Evolutionary conservation across 2,888 invertebrate genomes (phyloP).

Genomic region (Prostheceraeus crozeri): DNA sequence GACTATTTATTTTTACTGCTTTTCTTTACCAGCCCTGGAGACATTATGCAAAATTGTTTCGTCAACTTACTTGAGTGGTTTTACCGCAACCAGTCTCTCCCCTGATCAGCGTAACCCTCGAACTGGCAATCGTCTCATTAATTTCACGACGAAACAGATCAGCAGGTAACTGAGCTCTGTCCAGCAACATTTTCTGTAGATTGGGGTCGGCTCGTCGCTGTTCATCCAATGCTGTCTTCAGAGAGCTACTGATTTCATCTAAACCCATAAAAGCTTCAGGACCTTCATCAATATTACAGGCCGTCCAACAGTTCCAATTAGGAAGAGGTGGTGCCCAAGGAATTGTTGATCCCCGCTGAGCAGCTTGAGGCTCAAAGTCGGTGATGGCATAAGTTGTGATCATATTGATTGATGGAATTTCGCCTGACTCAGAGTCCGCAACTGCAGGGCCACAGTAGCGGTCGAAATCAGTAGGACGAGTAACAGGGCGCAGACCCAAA

Average conservation of each 20-base stretch:
- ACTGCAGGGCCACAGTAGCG: slow-evolving; percentile 15
- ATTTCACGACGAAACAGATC: slow-evolving; percentile 64
- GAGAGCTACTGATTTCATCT: slow-evolving; percentile 34
- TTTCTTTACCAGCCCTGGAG: too few relatives aligned
- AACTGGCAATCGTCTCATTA: slow-evolving; percentile 47
- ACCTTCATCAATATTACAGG: slow-evolving; percentile 91
- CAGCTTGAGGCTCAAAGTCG: slow-evolving; percentile 64
- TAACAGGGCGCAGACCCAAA: slow-evolving; percentile 33
- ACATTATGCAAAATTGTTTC: too few relatives aligned
- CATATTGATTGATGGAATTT: slow-evolving; percentile 31
- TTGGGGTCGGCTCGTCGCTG: slow-evolving; percentile 22
- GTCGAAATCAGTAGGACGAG: slow-evolving; percentile 4
- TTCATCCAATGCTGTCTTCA: slow-evolving; percentile 6
- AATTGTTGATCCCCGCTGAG: slow-evolving; percentile 63
- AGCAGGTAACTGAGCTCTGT: slow-evolving; percentile 73
- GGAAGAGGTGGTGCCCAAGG: slow-evolving; percentile 89
- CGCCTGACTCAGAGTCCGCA: background rate
- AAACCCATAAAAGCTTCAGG: slow-evolving; percentile 45
- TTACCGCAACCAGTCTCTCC: slow-evolving; percentile 58
- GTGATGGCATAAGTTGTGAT: slow-evolving; percentile 60
- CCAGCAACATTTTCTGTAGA: slow-evolving; percentile 57
- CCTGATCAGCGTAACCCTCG: slow-evolving; percentile 51
- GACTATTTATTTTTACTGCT: too few relatives aligned
- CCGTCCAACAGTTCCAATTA: slow-evolving; percentile 97
- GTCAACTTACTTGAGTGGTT: slow-evolving; percentile 57